phyloP scores from a whole-genome alignment of 2,797 vertebrate species.

The Siniperca scherzeri region DNA sequence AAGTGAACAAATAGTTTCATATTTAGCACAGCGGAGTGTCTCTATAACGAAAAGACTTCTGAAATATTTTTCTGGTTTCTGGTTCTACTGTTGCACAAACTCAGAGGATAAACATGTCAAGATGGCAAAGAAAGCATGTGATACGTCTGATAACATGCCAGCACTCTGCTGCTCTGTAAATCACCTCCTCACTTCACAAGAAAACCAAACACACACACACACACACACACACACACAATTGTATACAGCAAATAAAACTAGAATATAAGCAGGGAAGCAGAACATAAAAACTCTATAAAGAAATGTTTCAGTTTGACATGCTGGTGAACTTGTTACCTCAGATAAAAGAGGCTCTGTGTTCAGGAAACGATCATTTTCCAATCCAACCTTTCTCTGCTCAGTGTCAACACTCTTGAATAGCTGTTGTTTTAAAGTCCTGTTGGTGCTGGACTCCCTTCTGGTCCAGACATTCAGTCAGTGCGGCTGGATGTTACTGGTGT shows the following conservation, averaged over 20 bases:
- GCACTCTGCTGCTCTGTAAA: conserved; percentile 23
- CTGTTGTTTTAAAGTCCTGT: conserved; percentile 13
- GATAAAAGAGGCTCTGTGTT: conserved; percentile 29
- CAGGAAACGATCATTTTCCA: conserved; percentile 6
- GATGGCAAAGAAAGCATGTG: conserved; percentile 40
- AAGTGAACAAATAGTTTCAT: not conserved
- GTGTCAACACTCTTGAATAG: conserved; percentile 5
- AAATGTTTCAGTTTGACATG: conserved; percentile 33
- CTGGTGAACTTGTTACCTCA: conserved; percentile 29
- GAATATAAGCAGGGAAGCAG: not conserved
- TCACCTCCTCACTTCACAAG: conserved; percentile 44
- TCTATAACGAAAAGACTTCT: not conserved
- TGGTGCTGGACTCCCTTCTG: not conserved
- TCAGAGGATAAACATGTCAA: conserved; percentile 55
- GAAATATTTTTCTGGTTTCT: conserved; percentile 38
- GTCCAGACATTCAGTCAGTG: conserved; percentile 2
- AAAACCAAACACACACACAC: conserved; percentile 16
- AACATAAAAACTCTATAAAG: not conserved
- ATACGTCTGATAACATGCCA: conserved; percentile 49
- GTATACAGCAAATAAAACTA: not conserved
- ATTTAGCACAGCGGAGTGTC: not conserved
- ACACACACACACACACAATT: conserved; percentile 19
- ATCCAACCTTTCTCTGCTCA: conserved; percentile 22
- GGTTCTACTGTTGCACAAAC: conserved; percentile 38
- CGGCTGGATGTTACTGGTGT: not conserved